Conservation (phyloP, 2,888 invertebrate genomes). For the Fragum fragum region DNA sequence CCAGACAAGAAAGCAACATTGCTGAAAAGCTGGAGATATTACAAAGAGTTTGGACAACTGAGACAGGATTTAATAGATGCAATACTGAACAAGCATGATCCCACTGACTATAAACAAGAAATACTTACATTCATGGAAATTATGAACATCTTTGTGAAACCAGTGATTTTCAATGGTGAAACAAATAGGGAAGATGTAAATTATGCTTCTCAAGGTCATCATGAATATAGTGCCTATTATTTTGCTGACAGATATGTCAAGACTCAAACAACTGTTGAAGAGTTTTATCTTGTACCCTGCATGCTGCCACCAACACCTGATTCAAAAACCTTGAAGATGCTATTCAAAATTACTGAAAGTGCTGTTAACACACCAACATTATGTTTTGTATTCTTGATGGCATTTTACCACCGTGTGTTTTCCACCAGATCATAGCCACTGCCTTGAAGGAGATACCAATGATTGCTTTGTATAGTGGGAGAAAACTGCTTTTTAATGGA, state of each 20-base stretch:
- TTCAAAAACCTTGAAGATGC: not conserved
- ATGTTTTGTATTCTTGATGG: not conserved
- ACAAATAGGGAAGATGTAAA: too few relatives aligned
- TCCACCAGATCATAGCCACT: not conserved
- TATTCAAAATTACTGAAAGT: not conserved
- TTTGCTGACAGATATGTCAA: not conserved
- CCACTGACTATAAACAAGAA: not conserved
- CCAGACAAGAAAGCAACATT: not conserved
- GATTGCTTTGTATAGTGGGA: not conserved
- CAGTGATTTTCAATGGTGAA: not conserved
- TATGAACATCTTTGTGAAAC: constrained; percentile 20
- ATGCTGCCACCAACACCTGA: not conserved
- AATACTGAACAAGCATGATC: not conserved
- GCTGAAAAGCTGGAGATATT: not conserved
- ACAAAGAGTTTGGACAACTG: not conserved
- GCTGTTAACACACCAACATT: not conserved
- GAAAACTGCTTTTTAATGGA: not conserved
- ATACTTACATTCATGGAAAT: constrained; percentile 17
- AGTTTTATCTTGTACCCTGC: constrained; percentile 7
- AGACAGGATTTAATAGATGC: not conserved
- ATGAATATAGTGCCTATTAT: not conserved
- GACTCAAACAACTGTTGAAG: not conserved
- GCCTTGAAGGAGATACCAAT: constrained; percentile 1
- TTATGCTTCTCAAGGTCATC: not conserved
- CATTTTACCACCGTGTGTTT: not conserved